Conservation (phyloP, 2,888 invertebrate species). For the Synanthedon tipuliformis region DNA sequence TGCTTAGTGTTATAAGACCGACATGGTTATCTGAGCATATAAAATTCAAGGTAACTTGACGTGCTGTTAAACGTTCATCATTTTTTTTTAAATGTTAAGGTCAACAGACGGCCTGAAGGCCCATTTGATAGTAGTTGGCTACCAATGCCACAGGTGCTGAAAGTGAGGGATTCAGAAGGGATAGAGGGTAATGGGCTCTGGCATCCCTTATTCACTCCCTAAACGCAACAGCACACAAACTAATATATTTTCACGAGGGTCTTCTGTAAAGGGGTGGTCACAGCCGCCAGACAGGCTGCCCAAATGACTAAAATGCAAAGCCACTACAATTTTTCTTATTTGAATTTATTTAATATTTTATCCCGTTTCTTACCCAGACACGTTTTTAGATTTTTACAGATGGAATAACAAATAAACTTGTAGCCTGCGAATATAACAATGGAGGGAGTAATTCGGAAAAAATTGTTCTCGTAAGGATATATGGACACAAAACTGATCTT, state of each 20-base stretch:
- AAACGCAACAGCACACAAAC: no score
- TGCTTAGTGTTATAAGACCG: conserved; percentile 77
- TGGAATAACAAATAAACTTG: conserved; percentile 93
- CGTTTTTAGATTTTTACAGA: conserved; percentile 84
- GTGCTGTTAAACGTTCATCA: neutral
- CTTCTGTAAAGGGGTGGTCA: no score
- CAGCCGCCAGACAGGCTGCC: no score
- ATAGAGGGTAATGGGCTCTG: no score
- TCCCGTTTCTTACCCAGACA: neutral
- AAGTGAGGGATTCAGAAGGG: no score
- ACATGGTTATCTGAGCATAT: conserved; percentile 75
- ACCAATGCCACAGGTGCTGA: no score
- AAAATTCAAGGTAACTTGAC: conserved; percentile 75
- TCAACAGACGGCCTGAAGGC: no score
- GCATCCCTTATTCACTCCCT: no score
- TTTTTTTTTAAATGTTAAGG: neutral
- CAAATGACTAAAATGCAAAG: no score
- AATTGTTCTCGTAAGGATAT: conserved; percentile 87
- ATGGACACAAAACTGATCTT: conserved; percentile 93
- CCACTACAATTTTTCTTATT: neutral
- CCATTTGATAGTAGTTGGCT: no score
- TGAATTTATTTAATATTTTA: neutral
- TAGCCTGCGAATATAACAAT: conserved; percentile 75
- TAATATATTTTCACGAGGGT: no score
- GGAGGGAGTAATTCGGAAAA: conserved; percentile 46